phyloP scores from a whole-genome alignment of 1,140 invertebrate species.

The Lepidurus couesii region DNA sequence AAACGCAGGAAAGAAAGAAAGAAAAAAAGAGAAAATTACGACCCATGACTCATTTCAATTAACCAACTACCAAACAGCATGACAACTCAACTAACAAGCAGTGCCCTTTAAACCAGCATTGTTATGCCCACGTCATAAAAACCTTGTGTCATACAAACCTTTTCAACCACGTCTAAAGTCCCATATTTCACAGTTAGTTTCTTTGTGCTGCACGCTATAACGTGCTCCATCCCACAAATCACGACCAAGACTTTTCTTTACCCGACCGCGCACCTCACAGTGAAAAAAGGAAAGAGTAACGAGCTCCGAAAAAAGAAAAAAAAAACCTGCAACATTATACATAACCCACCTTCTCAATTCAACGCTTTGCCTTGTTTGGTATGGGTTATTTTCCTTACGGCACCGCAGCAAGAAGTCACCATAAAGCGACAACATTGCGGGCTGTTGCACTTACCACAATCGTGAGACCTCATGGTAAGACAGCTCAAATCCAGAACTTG shows the following conservation, averaged over 20 bases:
- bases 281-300: neutral
- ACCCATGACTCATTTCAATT: constrained; percentile 1
- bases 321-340: neutral
- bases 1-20: neutral
- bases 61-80: neutral
- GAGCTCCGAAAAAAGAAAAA: neutral
- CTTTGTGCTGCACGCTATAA: constrained; percentile 2
- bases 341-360: no score
- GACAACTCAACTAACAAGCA: constrained; percentile 21
- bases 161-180: neutral
- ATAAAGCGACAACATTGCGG: neutral
- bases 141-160: neutral
- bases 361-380: neutral
- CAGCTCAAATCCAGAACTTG: neutral
- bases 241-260: neutral
- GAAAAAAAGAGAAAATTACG: neutral
- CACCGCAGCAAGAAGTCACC: neutral
- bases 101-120: neutral
- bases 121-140: neutral
- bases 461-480: neutral
- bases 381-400: neutral
- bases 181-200: constrained; percentile 7
- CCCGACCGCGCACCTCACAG: neutral
- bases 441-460: constrained; percentile 4
- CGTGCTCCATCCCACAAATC: neutral